Evolutionary conservation across 2,888 invertebrate species (phyloP).

Genomic region (Xestia xanthographa): DNA sequence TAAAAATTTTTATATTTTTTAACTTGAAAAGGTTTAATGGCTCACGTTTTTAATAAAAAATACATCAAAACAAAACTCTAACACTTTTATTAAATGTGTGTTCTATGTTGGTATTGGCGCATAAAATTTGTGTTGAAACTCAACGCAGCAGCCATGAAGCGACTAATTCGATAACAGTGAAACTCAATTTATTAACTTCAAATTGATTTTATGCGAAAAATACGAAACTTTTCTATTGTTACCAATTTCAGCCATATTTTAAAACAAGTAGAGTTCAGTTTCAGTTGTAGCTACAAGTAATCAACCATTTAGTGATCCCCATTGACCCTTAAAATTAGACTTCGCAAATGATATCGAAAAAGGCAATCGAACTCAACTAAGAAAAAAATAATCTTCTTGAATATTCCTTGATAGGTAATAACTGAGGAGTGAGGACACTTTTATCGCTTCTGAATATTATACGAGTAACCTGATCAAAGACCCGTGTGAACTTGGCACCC

Average conservation of each 20-base stretch:
- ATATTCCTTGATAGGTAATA: neutral
- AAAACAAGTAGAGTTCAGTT: conserved; percentile 2
- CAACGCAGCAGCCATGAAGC: neutral
- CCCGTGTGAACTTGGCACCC: too few species aligned
- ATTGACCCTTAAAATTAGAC: neutral
- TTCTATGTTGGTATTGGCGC: neutral
- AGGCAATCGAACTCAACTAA: neutral
- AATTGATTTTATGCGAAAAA: neutral
- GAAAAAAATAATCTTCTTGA: neutral
- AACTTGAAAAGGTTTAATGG: neutral
- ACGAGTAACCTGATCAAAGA: too few species aligned
- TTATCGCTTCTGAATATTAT: neutral
- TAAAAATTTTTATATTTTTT: neutral
- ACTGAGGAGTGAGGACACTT: neutral
- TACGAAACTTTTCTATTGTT: neutral
- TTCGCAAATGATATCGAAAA: neutral
- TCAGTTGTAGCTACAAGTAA: neutral
- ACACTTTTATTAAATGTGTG: neutral
- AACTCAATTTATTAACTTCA: conserved; percentile 1
- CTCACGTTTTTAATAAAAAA: neutral
- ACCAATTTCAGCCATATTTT: neutral
- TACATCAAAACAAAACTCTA: neutral
- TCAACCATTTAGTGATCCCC: neutral
- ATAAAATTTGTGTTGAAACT: neutral
- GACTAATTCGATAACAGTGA: neutral